phyloP scores from a whole-genome alignment of 2,797 vertebrate species.

The Eremophila alpestris region DNA sequence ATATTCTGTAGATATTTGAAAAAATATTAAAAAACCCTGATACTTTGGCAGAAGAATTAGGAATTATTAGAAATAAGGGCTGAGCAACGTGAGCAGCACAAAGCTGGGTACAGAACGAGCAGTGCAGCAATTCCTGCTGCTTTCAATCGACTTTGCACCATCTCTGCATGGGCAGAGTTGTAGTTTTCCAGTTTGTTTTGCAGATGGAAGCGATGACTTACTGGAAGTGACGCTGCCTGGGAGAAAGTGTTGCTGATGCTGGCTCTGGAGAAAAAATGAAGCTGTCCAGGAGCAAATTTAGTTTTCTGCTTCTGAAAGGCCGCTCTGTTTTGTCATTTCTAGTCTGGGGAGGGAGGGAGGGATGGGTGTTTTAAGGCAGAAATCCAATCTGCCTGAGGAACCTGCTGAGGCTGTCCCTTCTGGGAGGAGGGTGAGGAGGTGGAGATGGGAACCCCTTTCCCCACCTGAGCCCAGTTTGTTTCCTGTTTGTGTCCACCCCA shows the following conservation, averaged over 20 bases:
- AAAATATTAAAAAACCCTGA: too few species aligned
- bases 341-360: not conserved
- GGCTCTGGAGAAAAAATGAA: not conserved
- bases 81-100: not conserved
- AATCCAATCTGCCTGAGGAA: not conserved
- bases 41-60: too few species aligned
- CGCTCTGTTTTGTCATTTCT: not conserved
- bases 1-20: not conserved
- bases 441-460: not conserved
- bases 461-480: not conserved
- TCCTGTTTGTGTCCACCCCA: not conserved
- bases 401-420: not conserved
- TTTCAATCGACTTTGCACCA: not conserved
- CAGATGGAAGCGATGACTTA: not conserved
- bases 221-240: not conserved
- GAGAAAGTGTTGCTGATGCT: conserved; percentile 12
- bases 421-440: not conserved
- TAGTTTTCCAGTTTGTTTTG: conserved; percentile 21
- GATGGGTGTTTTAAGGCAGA: not conserved
- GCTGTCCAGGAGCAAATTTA: not conserved
- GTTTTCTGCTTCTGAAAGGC: not conserved
- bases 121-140: conserved; percentile 2
- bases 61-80: not conserved
- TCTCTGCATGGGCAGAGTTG: not conserved
- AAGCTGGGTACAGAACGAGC: not conserved